Evolutionary conservation across 2,113 vertebrate species (phyloP), one percentile per base, ranked within the genome.

Genomic region (Ceuthmochares aereus): DNA sequence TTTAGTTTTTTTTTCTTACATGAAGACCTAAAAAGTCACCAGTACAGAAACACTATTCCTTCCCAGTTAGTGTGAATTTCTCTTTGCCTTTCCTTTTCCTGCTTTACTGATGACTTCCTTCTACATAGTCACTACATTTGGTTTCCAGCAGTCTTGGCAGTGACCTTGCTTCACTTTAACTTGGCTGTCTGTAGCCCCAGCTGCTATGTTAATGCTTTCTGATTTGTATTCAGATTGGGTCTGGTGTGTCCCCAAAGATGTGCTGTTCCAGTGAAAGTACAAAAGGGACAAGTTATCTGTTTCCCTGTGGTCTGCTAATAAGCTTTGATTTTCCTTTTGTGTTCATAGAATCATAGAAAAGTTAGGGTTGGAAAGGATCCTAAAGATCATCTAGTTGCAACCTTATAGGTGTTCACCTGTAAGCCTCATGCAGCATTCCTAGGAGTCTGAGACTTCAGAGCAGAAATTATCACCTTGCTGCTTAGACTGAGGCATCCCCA

Each of bases 161-260:
- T 76, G 58, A 75, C 30, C 34, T 25, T 62, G 25, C 62, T 69
- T 10, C 15, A 73, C n/a, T 87, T 82, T 26, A 81, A 6, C 52
- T 73, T 73, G 81, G 30, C 29, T 83, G 42, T 42, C 49, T 56
- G 11, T 14, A 83, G 22, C 27, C 51, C 32, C 67, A 76, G 37
- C 6, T 74, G 67, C 37, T 89, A 79, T 49, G 59, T 10, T 87
- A 83, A 89, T 55, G 10, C 2, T 69, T 95, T 86, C 51, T 94
- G 62, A 36, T 85, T 89, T 89, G 36, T 85, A 63, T 87, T 93
- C 77, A 76, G 45, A 83, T 60, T 0, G 0, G 3, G 14, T 85
- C 32, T 91, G 81, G 49, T 14, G 32, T 10, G 15, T 51, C 63
- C 59, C 49, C 63, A 87, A 56, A 89, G 77, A 49, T 54, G 9